Conservation (phyloP, 2,113 vertebrate species). For the Saguinus imperator region DNA sequence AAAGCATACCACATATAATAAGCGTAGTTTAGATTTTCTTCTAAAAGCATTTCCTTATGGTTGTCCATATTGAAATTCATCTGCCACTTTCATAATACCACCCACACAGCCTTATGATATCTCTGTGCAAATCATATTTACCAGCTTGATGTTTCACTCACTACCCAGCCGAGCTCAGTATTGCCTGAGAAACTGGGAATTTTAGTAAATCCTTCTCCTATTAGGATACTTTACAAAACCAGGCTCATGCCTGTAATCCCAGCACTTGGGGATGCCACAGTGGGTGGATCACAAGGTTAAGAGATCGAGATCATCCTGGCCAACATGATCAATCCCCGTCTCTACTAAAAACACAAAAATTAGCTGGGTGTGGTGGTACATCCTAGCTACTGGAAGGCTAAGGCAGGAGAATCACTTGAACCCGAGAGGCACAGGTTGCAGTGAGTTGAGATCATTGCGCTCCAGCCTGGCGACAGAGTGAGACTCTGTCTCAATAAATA, state of each 20-base stretch:
- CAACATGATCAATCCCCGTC: no score
- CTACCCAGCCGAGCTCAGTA: not conserved
- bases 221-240: not conserved
- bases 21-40: not conserved
- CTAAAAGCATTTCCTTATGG: not conserved
- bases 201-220: not conserved
- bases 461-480: no score
- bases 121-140: not conserved
- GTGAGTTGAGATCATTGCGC: no score
- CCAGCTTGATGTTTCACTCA: not conserved
- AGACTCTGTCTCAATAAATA: no score
- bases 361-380: no score
- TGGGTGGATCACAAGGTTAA: rapidly evolving
- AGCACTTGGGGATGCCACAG: no score
- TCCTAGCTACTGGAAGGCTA: no score
- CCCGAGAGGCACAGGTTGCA: no score
- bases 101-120: not conserved
- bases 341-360: no score
- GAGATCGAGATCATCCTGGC: no score
- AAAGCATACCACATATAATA: not conserved
- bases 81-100: not conserved
- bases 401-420: no score
- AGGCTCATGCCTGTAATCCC: no score
- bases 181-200: not conserved
- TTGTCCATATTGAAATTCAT: conserved; percentile 20